Conservation (phyloP, 2,888 invertebrate genomes). For the Kryphioiulus occultus region DNA sequence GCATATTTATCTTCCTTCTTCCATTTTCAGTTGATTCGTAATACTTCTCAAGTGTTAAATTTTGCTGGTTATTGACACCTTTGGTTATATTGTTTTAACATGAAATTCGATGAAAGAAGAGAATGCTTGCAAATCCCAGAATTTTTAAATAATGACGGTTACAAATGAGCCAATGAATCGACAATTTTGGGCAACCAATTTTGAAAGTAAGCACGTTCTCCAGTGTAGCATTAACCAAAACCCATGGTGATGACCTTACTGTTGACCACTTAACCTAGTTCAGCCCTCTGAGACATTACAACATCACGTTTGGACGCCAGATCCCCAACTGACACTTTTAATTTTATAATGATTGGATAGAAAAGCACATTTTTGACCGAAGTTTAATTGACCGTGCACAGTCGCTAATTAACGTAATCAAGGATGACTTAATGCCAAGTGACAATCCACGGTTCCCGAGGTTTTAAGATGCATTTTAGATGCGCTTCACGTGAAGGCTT, state of each 20-base stretch:
- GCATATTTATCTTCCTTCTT: neutral
- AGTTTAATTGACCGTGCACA: constrained; percentile 1
- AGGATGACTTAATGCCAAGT: neutral
- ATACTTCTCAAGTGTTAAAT: neutral
- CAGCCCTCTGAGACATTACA: neutral
- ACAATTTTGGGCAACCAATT: no score
- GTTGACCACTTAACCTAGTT: neutral
- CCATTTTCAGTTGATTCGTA: no score
- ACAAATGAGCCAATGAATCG: no score
- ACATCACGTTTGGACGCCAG: neutral
- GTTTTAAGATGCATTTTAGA: neutral
- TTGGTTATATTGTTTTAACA: no score
- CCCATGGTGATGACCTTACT: neutral
- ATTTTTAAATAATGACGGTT: no score
- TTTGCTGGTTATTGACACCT: neutral
- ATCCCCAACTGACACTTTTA: neutral
- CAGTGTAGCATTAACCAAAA: neutral
- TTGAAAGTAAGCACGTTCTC: no score
- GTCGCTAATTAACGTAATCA: neutral
- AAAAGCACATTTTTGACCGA: neutral
- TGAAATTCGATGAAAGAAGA: no score
- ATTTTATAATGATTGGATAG: neutral
- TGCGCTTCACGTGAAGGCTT: neutral
- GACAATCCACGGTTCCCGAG: neutral
- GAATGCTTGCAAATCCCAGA: no score